Evolutionary conservation across 2,113 vertebrate species (phyloP), one percentile per base, ranked within the genome.

Genomic region (Chaenocephalus aceratus): DNA sequence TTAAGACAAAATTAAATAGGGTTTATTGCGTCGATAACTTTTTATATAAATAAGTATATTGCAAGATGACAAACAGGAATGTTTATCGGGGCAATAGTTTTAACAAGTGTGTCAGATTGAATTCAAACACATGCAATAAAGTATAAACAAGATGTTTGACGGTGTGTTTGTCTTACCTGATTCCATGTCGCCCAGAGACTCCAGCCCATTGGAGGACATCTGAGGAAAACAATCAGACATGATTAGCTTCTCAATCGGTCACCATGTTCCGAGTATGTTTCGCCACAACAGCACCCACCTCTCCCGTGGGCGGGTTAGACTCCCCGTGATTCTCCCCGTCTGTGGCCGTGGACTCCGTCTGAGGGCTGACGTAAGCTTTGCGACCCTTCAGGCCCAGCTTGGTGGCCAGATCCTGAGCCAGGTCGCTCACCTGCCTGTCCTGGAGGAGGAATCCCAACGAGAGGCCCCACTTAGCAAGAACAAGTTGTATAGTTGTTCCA

Each of bases 391-490:
- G 85, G 36, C 98, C 98, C 71, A 99, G 92, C 92, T 97, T 99
- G 89, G 94, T 96, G n/a, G 97, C 98, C 85, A 99, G 95, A 84
- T 99, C 97, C 94, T 99, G 97, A 44, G 97, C 98, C 68, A 99
- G 92, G 0, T 98, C 97, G 0, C 95, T 96, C 23, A 99, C 97
- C 0, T 96, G 97, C 65, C 96, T 94, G 92, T 99, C 97, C 98
- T 99, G 76, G 6, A 79, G 57, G 5, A 79, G 5, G 3, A 76
- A 41, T 14, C 3, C 62, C 7, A 72, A 14, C 5, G 65, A 23
- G 10, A 36, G 13, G 26, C 0, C 9, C 41, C 0, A 26, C 26
- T 59, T 3, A 34, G 15, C 49, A 62, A 46, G 10, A 18, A 52
- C 3, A 46, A 2, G 30, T 3, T 30, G 30, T 30, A 30, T 30